Conservation (phyloP, 2,888 invertebrate genomes). For the Clivina fossor region DNA sequence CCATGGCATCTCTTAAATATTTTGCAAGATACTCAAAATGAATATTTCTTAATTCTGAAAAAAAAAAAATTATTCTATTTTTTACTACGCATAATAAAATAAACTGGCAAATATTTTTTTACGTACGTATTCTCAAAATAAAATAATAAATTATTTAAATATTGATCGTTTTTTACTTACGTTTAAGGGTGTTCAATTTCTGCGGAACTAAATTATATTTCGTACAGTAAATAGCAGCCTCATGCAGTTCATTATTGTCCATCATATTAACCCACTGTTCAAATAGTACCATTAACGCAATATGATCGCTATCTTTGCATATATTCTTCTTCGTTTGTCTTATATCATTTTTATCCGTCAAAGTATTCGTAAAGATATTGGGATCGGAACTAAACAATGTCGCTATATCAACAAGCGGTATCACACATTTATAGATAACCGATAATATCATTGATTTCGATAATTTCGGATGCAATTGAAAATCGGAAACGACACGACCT, state of each 20-base stretch:
- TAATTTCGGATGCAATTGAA: conserved; percentile 64
- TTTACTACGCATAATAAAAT: too few species aligned
- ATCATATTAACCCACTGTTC: conserved; percentile 55
- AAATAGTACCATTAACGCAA: conserved; percentile 60
- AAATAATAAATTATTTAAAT: conserved; percentile 9
- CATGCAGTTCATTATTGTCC: conserved; percentile 44
- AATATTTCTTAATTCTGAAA: conserved; percentile 59
- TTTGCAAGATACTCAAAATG: conserved; percentile 58
- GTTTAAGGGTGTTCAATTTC: conserved; percentile 56
- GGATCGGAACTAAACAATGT: conserved; percentile 56
- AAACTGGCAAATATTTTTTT: background rate
- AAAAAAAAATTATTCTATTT: conserved; percentile 28
- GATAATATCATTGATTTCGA: conserved; percentile 63
- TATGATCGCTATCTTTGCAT: conserved; percentile 63
- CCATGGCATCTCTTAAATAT: conserved; percentile 49
- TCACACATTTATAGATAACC: conserved; percentile 58
- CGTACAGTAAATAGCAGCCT: conserved; percentile 53
- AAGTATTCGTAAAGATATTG: conserved; percentile 57
- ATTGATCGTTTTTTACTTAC: conserved; percentile 49
- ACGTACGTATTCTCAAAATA: conserved; percentile 2
- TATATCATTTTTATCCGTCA: conserved; percentile 56
- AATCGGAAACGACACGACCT: conserved; percentile 58
- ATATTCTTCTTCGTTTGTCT: conserved; percentile 57
- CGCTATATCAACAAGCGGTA: conserved; percentile 55
- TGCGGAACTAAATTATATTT: conserved; percentile 54